Percentiles rank a stretch among this genome's conserved stretches.
phyloP scores from a whole-genome alignment of 2,888 invertebrate genomes.

The Odontocolon sp. region DNA sequence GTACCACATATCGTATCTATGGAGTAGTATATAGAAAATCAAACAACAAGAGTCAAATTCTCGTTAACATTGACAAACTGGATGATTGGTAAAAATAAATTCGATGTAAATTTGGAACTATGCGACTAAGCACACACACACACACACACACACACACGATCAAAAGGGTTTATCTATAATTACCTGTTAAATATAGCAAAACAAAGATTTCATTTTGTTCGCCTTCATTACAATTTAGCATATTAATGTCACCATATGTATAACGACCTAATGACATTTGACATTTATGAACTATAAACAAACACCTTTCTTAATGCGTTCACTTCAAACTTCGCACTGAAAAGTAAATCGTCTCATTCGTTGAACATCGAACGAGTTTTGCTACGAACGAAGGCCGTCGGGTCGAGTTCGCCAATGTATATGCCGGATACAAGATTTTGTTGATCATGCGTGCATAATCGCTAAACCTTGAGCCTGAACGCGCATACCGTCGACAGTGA shows the following conservation, averaged over 20 bases:
- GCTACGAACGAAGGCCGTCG: not conserved
- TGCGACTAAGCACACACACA: no score
- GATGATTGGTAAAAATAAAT: not conserved
- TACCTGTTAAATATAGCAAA: no score
- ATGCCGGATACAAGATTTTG: constrained; percentile 33
- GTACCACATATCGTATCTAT: constrained; percentile 7
- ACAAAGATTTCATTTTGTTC: no score
- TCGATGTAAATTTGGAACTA: not conserved
- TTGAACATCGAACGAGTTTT: not conserved
- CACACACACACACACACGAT: no score
- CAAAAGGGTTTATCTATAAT: no score
- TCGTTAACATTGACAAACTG: constrained; percentile 18
- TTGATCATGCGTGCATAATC: constrained; percentile 23
- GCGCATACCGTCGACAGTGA: not conserved
- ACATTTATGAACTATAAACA: no score
- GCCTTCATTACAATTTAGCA: no score
- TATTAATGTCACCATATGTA: no score
- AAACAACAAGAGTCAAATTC: constrained; percentile 3
- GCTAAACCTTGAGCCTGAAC: constrained; percentile 33
- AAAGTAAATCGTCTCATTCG: constrained; percentile 12
- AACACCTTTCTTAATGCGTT: no score
- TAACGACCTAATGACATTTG: no score
- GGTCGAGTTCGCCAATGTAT: constrained; percentile 3
- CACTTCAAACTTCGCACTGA: no score
- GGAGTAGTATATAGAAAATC: constrained; percentile 23